Conservation (phyloP, 2,888 invertebrate species). For the Lucinisca nassula region DNA sequence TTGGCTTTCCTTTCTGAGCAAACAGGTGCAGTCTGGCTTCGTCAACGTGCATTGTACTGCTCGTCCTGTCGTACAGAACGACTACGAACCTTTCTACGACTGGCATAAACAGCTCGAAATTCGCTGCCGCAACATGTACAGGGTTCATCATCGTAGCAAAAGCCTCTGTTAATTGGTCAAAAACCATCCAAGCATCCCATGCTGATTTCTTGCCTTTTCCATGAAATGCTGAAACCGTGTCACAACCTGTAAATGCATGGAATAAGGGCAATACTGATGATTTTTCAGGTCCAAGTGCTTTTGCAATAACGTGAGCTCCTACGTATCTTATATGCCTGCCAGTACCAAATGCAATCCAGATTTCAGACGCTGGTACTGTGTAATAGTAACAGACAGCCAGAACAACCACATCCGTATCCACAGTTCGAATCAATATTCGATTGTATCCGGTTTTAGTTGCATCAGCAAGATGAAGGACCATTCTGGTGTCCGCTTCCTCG, state of each 20-base stretch:
- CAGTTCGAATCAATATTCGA: slow-evolving; percentile 37
- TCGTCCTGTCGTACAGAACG: slow-evolving; percentile 63
- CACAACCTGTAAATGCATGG: slow-evolving; percentile 69
- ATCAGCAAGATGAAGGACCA: slow-evolving; percentile 41
- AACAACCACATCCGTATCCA: slow-evolving; percentile 63
- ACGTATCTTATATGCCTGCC: slow-evolving; percentile 56
- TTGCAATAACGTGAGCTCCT: slow-evolving; percentile 54
- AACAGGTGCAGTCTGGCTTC: slow-evolving; percentile 64
- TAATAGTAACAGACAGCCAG: slow-evolving; percentile 32
- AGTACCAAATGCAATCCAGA: slow-evolving; percentile 64
- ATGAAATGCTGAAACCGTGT: slow-evolving; percentile 61
- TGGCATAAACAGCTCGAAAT: slow-evolving; percentile 35
- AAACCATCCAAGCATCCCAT: slow-evolving; percentile 65
- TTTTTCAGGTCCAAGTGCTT: slow-evolving; percentile 31
- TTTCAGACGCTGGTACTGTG: neutral
- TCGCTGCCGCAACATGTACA: slow-evolving; percentile 1
- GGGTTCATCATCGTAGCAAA: slow-evolving; percentile 28
- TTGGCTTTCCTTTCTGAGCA: slow-evolving; percentile 62
- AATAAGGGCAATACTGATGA: slow-evolving; percentile 53
- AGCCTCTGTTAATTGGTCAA: slow-evolving; percentile 34
- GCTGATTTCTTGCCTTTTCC: slow-evolving; percentile 66
- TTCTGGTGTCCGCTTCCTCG: slow-evolving; percentile 63
- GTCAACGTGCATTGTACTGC: slow-evolving; percentile 45
- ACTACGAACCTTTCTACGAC: slow-evolving; percentile 55
- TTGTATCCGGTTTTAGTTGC: slow-evolving; percentile 17